Evolutionary conservation across 2,888 invertebrate genomes (phyloP).

Genomic region (Sturmia bella): DNA sequence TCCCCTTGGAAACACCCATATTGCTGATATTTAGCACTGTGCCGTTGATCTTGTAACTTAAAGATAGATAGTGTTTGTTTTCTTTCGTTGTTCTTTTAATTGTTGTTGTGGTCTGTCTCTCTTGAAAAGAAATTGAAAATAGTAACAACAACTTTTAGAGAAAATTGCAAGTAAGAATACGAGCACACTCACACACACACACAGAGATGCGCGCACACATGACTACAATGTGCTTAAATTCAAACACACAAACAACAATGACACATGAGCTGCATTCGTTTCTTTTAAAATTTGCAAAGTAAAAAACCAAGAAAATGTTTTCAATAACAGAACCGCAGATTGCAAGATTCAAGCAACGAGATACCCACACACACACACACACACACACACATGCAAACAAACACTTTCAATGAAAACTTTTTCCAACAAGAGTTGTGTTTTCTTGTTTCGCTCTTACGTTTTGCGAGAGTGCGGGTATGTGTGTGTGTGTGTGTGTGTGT

Average conservation of each 20-base stretch:
- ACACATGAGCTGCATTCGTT: slow-evolving; percentile 58
- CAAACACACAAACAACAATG: slow-evolving; percentile 43
- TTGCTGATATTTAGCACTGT: slow-evolving; percentile 40
- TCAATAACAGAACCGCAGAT: slow-evolving; percentile 33
- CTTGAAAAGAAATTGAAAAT: slow-evolving; percentile 67
- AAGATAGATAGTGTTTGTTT: slow-evolving; percentile 58
- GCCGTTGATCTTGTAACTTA: slow-evolving; percentile 70
- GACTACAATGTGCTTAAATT: background rate
- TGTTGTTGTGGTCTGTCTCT: slow-evolving; percentile 43
- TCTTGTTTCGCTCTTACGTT: slow-evolving; percentile 43
- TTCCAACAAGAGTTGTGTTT: slow-evolving; percentile 46
- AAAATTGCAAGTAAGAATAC: slow-evolving; percentile 35
- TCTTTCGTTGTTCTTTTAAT: background rate
- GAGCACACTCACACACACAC: slow-evolving; percentile 24
- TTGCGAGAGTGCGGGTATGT: slow-evolving; percentile 1
- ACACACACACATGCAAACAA: background rate
- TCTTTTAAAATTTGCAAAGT: slow-evolving; percentile 21
- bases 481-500: background rate
- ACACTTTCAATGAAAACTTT: slow-evolving; percentile 51
- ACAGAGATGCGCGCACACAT: background rate
- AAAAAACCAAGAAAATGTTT: slow-evolving; percentile 14
- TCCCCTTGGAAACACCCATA: slow-evolving; percentile 43
- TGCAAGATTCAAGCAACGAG: background rate
- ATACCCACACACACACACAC: slow-evolving; percentile 8
- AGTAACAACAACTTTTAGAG: slow-evolving; percentile 51